phyloP scores from a whole-genome alignment of 2,888 invertebrate species.

The Meandrusa payeni region DNA sequence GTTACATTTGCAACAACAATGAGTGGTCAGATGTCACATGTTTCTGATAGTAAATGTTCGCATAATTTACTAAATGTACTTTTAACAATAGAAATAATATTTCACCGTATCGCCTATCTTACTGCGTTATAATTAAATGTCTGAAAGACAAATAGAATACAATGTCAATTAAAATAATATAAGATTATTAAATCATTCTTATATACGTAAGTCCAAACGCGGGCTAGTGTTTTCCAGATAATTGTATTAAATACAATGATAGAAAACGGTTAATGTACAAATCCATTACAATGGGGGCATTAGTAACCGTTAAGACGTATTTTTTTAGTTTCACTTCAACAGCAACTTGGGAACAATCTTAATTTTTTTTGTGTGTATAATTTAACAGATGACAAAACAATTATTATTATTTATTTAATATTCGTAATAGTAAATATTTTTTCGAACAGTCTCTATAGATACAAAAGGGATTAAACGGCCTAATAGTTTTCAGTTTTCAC shows the following conservation, averaged over 20 bases:
- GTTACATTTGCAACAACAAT: too few species aligned
- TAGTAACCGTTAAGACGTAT: too few species aligned
- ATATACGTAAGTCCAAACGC: conserved; percentile 19
- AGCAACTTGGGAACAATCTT: conserved; percentile 10
- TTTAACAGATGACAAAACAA: too few species aligned
- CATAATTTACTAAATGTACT: conserved; percentile 15
- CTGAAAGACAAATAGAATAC: conserved; percentile 18
- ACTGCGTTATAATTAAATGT: conserved; percentile 10
- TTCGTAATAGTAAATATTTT: too few species aligned
- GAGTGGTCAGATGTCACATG: too few species aligned
- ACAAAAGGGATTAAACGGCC: too few species aligned
- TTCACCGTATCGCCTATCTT: conserved; percentile 6
- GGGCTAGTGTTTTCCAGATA: conserved; percentile 18
- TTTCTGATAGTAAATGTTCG: neutral
- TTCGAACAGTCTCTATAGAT: too few species aligned
- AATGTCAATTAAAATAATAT: conserved; percentile 24
- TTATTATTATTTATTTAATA: too few species aligned
- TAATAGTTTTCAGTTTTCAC: too few species aligned
- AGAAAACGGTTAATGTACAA: neutral
- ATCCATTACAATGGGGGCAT: too few species aligned
- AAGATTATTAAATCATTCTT: conserved; percentile 19
- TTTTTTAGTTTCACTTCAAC: too few species aligned
- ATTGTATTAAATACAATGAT: conserved; percentile 11
- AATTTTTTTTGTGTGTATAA: too few species aligned
- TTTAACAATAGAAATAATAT: conserved; percentile 23